phyloP scores from a whole-genome alignment of 2,888 invertebrate species.

The Anoncus sp. region DNA sequence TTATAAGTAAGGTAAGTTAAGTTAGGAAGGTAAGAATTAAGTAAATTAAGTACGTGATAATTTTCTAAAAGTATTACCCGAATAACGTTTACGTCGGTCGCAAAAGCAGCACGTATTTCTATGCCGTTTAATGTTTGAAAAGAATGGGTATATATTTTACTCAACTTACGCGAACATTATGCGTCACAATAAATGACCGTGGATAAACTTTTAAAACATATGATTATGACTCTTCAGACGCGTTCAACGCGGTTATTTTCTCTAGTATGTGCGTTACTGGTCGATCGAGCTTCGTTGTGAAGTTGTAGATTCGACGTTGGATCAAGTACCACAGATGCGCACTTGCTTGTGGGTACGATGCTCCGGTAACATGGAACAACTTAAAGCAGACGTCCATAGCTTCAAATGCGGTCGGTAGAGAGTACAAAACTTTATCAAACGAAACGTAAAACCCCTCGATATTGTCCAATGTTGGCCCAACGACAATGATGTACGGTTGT shows the following conservation, averaged over 20 bases:
- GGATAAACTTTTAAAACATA: too few species aligned
- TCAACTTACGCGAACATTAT: too few species aligned
- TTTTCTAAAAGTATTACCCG: too few species aligned
- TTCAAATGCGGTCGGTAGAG: constrained; percentile 29
- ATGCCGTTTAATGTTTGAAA: too few species aligned
- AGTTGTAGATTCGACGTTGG: constrained; percentile 52
- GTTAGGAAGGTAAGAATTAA: too few species aligned
- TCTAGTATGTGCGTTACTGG: constrained; percentile 32
- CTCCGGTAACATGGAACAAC: constrained; percentile 51
- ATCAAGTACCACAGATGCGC: constrained; percentile 56
- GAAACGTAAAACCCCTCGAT: constrained; percentile 39
- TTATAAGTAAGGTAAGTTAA: too few species aligned
- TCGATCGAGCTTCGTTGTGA: constrained; percentile 30
- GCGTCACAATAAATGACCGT: too few species aligned
- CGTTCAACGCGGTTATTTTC: constrained; percentile 29
- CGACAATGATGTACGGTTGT: constrained; percentile 45
- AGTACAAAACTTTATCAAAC: constrained; percentile 31
- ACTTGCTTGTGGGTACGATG: constrained; percentile 50
- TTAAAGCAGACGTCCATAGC: constrained; percentile 61
- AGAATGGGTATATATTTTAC: too few species aligned
- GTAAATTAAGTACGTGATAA: too few species aligned
- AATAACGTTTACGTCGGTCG: too few species aligned
- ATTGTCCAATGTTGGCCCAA: constrained; percentile 23
- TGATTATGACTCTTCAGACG: too few species aligned
- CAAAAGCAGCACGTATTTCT: too few species aligned